A percentile compares a stretch with the other conserved stretches of the same genome.
Evolutionary conservation across 2,113 vertebrate species (phyloP).

Genomic region (Leucopsar rothschildi): DNA sequence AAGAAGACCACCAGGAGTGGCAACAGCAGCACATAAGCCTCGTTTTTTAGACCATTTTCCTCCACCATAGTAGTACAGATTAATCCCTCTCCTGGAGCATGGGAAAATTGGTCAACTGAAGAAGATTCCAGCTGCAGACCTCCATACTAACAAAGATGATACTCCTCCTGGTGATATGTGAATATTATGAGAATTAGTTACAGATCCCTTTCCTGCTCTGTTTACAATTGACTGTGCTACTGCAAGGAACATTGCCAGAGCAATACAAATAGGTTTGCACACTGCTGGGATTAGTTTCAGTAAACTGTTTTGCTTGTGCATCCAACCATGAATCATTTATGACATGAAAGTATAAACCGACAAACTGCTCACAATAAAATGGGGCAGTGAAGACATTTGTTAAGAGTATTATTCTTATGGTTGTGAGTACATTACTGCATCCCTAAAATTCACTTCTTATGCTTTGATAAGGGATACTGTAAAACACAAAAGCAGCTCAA

Average conservation of each 20-base stretch:
- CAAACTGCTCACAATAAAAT: not conserved
- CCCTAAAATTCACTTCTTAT: not conserved
- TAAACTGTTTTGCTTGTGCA: not conserved
- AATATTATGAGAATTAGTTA: conserved; percentile 4
- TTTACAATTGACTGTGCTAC: not conserved
- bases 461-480: not conserved
- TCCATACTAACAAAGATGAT: not conserved
- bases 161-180: not conserved
- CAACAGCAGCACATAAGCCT: not conserved
- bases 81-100: not conserved
- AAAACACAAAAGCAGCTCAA: not conserved
- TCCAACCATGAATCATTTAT: not conserved
- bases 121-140: not conserved
- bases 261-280: not conserved
- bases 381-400: not conserved
- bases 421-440: not conserved
- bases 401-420: not conserved
- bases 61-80: not conserved
- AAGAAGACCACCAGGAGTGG: not conserved
- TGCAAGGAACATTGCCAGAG: not conserved
- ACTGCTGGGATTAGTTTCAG: not conserved
- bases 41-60: not conserved
- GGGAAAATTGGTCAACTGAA: not conserved
- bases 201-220: not conserved
- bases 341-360: not conserved